These are phyloP conservation scores for Crematogaster levior DNA, from an alignment of 2,888 invertebrate genomes.

Conservation along the genomic window DNA sequence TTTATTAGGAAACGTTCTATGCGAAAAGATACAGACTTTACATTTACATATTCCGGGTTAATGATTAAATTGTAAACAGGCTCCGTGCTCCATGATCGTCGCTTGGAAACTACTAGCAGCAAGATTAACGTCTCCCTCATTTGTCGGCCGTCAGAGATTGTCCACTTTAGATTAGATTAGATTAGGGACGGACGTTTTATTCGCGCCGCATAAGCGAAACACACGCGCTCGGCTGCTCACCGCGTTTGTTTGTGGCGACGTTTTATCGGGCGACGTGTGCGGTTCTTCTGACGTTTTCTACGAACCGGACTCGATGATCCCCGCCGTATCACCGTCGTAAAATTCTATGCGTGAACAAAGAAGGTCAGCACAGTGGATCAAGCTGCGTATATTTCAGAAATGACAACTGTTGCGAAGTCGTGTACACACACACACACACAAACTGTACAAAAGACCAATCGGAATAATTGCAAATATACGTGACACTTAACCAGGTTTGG, in stretches of 20 bases:
- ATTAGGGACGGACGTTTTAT: conserved; percentile 44
- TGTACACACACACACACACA: too few species aligned
- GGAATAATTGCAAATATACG: background rate
- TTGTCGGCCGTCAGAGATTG: conserved; percentile 57
- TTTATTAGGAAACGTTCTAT: background rate
- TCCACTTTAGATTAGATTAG: conserved; percentile 56
- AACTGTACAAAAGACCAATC: background rate
- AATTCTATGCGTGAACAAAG: conserved; percentile 44
- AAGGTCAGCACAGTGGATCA: background rate
- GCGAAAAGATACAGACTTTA: background rate
- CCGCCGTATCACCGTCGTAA: conserved; percentile 38
- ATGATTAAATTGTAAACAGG: conserved; percentile 17
- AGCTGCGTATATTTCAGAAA: background rate
- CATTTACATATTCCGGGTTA: conserved; percentile 1
- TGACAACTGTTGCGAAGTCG: background rate
- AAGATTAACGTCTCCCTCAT: conserved; percentile 56
- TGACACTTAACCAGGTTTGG: background rate
- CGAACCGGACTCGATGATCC: conserved; percentile 62
- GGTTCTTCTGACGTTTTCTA: conserved; percentile 66
- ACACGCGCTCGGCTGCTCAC: conserved; percentile 10
- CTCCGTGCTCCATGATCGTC: conserved; percentile 28
- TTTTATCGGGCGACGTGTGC: conserved; percentile 73
- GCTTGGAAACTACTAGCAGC: conserved; percentile 24
- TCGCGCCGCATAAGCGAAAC: conserved; percentile 54
- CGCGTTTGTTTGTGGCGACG: conserved; percentile 62